These are phyloP conservation scores for Meteorus sp. DNA, from an alignment of 1,140 invertebrate species.

Conservation along the genomic window DNA sequence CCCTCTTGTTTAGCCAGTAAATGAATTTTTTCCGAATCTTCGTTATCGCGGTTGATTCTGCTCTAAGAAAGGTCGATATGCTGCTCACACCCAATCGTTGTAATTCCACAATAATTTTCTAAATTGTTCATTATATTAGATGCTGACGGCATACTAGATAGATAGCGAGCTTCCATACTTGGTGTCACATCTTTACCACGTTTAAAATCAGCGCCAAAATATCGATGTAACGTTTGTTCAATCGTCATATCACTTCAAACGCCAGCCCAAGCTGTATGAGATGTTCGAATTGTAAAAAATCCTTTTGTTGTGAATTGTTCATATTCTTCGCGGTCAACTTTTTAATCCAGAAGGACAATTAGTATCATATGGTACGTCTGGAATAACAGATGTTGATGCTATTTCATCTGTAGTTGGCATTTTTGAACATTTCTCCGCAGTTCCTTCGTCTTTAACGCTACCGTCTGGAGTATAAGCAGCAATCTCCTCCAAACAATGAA, in stretches of 20 bases:
- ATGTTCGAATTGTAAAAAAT: constrained; percentile 7
- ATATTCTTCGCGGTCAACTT: no score
- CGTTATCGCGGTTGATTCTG: no score
- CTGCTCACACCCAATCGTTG: not conserved
- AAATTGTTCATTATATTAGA: not conserved
- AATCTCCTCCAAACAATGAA: constrained; percentile 36
- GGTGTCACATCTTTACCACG: not conserved
- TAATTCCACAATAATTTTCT: not conserved
- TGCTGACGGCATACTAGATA: not conserved
- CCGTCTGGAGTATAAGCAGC: constrained; percentile 25
- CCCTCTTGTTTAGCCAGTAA: no score
- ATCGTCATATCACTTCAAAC: constrained; percentile 6
- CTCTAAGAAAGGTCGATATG: not conserved
- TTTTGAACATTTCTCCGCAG: constrained; percentile 8
- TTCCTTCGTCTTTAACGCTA: constrained; percentile 2
- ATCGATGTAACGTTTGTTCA: constrained; percentile 12
- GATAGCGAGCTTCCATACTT: constrained; percentile 2
- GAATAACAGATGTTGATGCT: constrained; percentile 1
- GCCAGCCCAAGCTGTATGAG: not conserved
- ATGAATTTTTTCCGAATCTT: no score
- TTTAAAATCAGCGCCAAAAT: constrained; percentile 6
- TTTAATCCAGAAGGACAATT: not conserved
- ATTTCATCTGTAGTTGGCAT: constrained; percentile 7
- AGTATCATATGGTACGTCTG: not conserved
- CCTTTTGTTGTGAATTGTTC: no score